phyloP scores from a whole-genome alignment of 1,140 invertebrate genomes.

The Teleopsis dalmanni region DNA sequence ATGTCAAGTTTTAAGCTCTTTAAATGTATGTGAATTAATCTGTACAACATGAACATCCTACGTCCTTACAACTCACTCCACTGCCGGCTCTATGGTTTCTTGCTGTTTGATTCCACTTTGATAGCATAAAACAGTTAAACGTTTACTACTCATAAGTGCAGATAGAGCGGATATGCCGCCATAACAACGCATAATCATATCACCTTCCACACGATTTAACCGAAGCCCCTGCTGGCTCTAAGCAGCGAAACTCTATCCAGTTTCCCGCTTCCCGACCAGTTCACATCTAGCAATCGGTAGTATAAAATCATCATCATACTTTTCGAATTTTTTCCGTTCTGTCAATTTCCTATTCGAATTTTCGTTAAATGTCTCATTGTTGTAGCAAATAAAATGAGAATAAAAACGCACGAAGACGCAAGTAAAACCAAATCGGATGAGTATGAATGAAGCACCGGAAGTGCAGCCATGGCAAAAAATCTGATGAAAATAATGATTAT shows the following conservation, averaged over 20 bases:
- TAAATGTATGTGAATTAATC: too few species aligned
- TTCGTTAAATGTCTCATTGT: not conserved
- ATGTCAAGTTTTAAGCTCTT: too few species aligned
- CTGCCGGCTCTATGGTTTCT: too few species aligned
- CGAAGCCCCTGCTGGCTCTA: not conserved
- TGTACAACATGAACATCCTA: too few species aligned
- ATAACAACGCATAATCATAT: slow-evolving; percentile 33
- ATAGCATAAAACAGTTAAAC: too few species aligned
- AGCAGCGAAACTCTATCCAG: not conserved
- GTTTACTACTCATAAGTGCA: too few species aligned
- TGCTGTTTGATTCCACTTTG: too few species aligned
- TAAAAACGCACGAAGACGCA: not conserved
- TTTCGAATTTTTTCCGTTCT: not conserved
- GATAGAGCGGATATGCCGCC: slow-evolving; percentile 12
- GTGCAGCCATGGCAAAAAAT: slow-evolving; percentile 13
- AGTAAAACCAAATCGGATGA: not conserved
- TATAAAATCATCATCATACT: not conserved
- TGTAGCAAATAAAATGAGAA: not conserved
- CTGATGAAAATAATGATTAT: not conserved
- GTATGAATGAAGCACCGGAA: slow-evolving; percentile 2
- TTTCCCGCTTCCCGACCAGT: slow-evolving; percentile 1
- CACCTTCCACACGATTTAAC: slow-evolving; percentile 40
- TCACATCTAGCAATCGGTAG: not conserved
- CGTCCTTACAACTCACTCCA: too few species aligned
- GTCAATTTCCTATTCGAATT: not conserved